Base-by-base conservation (phyloP, 2,888 invertebrate genomes). In the Hoplodrina blanda region DNA sequence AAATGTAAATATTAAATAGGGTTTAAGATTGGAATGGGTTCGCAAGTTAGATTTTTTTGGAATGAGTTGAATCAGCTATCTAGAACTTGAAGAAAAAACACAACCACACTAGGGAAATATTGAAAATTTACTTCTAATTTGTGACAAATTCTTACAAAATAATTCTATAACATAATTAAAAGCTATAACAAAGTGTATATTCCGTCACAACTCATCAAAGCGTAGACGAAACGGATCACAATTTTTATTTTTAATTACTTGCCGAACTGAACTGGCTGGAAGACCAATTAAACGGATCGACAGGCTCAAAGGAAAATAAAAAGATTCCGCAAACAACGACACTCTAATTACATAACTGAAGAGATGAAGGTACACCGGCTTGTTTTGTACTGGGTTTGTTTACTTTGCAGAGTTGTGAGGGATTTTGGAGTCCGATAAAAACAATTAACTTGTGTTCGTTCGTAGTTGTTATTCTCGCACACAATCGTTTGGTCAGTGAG, bases 181-280 rank as follows among this genome's bases (percentile, higher is more conserved):
- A 30, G 37, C 37, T 41, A 30, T 41, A 53, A 17, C 37, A 30
- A n/a, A n/a, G 8, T 0, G 6, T 25, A 17, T 41, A 41, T 50
- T 41, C 17, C 15, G 33, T 19, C 10, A 67, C 62, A 72, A 67
- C 61, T 76, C 65, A 65, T 75, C 72, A 69, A 85, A 88, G 87
- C 71, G 62, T 72, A 64, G 61, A 20, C n/a, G 46, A 66, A 61
- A 46, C 33, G 64, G 64, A 82, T 56, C 62, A 62, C 59, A 73
- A 66, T 75, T 86, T 86, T 88, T 86, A 85, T 85, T 87, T 87
- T 87, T 90, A 90, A 90, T 90, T 87, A 86, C 84, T 82, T 61
- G 57, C 15, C 54, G 53, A 66, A 73, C 64, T 54, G 49, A 46
- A 20, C 69, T 67, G 74, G 37, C 76, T 56, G 62, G 65, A 77